phyloP scores from a whole-genome alignment of 2,888 invertebrate genomes.

The Empis stercorea region DNA sequence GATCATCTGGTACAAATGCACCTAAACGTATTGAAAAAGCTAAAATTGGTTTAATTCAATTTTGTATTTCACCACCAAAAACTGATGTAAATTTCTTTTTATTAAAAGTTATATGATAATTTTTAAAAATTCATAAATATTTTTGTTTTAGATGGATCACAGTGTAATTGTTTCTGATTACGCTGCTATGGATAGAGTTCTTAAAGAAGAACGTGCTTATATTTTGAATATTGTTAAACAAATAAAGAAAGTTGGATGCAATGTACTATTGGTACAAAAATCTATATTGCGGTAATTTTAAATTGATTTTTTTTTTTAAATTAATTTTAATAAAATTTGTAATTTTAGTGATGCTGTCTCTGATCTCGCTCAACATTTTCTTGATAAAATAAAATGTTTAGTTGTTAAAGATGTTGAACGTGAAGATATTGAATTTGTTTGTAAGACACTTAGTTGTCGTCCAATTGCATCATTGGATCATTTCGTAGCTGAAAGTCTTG shows the following conservation, averaged over 20 bases:
- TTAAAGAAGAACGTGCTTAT: conserved; percentile 95
- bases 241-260: conserved; percentile 97
- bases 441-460: conserved; percentile 84
- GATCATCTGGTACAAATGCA: conserved; percentile 77
- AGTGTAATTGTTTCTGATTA: conserved; percentile 95
- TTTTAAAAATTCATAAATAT: too few species aligned
- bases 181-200: conserved; percentile 97
- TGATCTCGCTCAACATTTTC: conserved; percentile 92
- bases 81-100: conserved; percentile 81
- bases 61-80: conserved; percentile 98
- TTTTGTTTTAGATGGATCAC: conserved; percentile 79
- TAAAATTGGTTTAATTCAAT: conserved; percentile 97
- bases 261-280: conserved; percentile 83
- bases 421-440: conserved; percentile 95
- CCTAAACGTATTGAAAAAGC: conserved; percentile 93
- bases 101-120: too few species aligned
- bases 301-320: not conserved
- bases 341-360: conserved; percentile 82
- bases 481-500: conserved; percentile 83
- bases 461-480: conserved; percentile 99
- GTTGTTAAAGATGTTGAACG: conserved; percentile 96
- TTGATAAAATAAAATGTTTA: conserved; percentile 98
- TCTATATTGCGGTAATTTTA: conserved; percentile 53
- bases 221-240: conserved; percentile 97
- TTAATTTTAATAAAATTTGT: conserved; percentile 8